These are phyloP conservation scores for Galeruca laticollis DNA, from an alignment of 2,888 invertebrate species.

Conservation along the genomic window DNA sequence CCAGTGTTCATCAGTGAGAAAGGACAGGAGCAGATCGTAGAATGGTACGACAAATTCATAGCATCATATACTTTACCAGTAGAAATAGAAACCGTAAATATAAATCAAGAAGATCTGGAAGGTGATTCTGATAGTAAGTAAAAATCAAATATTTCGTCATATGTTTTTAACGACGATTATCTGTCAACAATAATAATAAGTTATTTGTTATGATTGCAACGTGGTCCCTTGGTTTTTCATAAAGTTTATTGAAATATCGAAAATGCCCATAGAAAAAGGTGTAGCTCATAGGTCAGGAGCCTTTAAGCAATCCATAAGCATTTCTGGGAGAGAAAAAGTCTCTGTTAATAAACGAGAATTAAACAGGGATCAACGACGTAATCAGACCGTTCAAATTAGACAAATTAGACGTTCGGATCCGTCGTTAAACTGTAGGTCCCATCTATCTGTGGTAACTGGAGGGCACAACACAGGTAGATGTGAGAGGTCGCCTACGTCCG, in stretches of 20 bases:
- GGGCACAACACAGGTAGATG: no score
- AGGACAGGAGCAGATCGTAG: conserved; percentile 55
- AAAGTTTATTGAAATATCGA: conserved; percentile 15
- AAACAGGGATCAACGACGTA: conserved; percentile 80
- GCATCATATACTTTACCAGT: conserved; percentile 21
- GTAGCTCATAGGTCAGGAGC: conserved; percentile 84
- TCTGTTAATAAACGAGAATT: conserved; percentile 76
- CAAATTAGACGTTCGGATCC: no score
- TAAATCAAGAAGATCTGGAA: conserved; percentile 29
- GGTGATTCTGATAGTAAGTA: conserved; percentile 42
- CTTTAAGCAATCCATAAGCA: conserved; percentile 88
- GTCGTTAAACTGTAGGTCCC: no score
- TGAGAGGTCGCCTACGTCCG: no score
- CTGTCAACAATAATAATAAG: no score
- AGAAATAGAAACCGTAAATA: conserved; percentile 21
- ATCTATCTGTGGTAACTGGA: no score
- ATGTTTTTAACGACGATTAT: background rate
- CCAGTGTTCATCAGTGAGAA: conserved; percentile 59
- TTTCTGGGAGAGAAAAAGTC: conserved; percentile 84
- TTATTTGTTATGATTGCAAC: conserved; percentile 7
- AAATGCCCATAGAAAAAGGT: conserved; percentile 55
- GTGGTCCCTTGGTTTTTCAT: conserved; percentile 4
- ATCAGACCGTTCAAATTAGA: conserved; percentile 83
- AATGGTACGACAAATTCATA: conserved; percentile 54
- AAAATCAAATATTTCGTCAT: conserved; percentile 38